Evolutionary conservation across 2,888 invertebrate genomes (phyloP).

Genomic region (Ligdia adustata): DNA sequence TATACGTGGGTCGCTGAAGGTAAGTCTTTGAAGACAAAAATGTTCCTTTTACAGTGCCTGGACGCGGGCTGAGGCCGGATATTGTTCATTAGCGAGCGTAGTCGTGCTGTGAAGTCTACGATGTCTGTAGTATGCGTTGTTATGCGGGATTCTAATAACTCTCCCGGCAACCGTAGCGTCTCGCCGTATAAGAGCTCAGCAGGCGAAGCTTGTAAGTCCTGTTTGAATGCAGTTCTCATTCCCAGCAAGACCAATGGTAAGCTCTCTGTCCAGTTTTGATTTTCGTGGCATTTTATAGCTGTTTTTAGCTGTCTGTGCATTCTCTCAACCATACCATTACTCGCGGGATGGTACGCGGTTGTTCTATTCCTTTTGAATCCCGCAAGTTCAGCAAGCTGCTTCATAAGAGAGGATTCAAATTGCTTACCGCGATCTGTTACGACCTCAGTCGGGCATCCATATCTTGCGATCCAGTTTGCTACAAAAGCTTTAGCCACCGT

Average conservation of each 20-base stretch:
- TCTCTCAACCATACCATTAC: background rate
- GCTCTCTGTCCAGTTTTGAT: background rate
- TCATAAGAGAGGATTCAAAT: background rate
- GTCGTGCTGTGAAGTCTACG: background rate
- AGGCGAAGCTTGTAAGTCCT: background rate
- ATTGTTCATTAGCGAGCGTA: no score
- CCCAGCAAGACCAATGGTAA: background rate
- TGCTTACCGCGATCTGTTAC: background rate
- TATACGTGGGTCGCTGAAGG: background rate
- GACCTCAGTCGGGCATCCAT: background rate
- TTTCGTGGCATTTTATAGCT: background rate
- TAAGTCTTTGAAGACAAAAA: background rate
- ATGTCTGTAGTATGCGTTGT: background rate
- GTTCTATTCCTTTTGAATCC: background rate
- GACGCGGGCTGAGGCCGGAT: no score
- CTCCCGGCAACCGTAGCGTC: background rate
- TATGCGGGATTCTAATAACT: background rate
- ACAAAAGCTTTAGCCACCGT: background rate
- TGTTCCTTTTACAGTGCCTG: no score
- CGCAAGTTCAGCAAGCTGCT: background rate
- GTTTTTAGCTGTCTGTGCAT: conserved; percentile 1
- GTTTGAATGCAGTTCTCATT: background rate
- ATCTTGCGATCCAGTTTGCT: background rate
- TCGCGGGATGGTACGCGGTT: background rate
- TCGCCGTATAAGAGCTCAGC: background rate